Percentiles rank a stretch among this genome's conserved stretches.
These are phyloP conservation scores for Cheilosia grossa DNA, from an alignment of 2,888 invertebrate genomes.

Conservation along the genomic window DNA sequence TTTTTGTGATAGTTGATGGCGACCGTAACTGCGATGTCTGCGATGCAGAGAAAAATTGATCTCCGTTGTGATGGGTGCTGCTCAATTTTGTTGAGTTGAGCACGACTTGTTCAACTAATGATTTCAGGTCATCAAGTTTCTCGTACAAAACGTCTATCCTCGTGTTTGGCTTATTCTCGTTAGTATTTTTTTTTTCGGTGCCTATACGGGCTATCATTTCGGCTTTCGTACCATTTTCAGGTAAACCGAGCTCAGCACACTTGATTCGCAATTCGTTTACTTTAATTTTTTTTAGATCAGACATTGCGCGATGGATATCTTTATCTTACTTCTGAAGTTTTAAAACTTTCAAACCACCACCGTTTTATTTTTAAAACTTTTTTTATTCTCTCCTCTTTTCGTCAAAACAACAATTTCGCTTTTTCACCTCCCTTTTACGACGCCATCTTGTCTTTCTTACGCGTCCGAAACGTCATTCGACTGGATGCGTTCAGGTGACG, in stretches of 20 bases:
- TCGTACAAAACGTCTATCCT: not conserved
- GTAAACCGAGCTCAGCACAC: constrained; percentile 7
- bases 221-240: constrained; percentile 1
- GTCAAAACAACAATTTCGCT: too few relatives aligned
- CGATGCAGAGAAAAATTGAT: constrained; percentile 1
- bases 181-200: not conserved
- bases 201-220: not conserved
- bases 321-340: constrained; percentile 7
- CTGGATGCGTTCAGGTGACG: too few relatives aligned
- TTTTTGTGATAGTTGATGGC: not conserved
- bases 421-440: too few relatives aligned
- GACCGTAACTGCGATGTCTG: too few relatives aligned
- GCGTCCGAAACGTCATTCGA: too few relatives aligned
- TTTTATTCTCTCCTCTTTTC: too few relatives aligned
- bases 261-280: not conserved
- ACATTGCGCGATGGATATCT: constrained; percentile 9
- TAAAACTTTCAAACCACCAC: too few relatives aligned
- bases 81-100: constrained; percentile 2
- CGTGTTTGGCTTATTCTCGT: not conserved
- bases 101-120: constrained; percentile 9
- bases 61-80: constrained; percentile 15
- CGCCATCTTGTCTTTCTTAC: too few relatives aligned
- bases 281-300: not conserved
- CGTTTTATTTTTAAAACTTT: too few relatives aligned
- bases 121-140: constrained; percentile 1